Base-by-base conservation (phyloP, 2,113 vertebrate genomes). In the Gambusia affinis region DNA sequence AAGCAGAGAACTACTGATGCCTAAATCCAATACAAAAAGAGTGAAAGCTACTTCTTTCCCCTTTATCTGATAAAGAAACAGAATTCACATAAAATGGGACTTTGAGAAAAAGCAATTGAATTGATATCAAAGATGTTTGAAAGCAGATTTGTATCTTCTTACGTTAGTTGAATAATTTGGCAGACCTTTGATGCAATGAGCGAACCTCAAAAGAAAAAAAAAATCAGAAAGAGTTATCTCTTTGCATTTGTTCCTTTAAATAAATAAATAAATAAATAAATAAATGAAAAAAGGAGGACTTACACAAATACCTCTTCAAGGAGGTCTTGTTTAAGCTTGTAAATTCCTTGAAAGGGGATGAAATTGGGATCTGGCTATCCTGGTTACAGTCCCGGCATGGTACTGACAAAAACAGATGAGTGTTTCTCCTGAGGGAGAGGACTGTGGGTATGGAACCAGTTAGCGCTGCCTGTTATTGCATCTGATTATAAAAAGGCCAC, bases 381-480 rank as follows among this genome's bases (percentile, higher is more conserved):
- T 79, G 70, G 83, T 89, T 89, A 87, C 72, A 79, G 76, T 87
- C 92, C 84, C 81, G 82, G 85, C 83, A 66, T 85, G 88, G 85
- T 82, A 86, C 89, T 84, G 90, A 87, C 79, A 84, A 86, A 90
- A 91, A 90, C 89, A 91, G 89, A 89, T 89, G 89, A 93, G 87
- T 91, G 84, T 88, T 90, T 89, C 76, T 90, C 87, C 87, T 86
- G 77, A 87, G 91, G 89, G 89, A 88, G 75, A 80, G 80, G 82
- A 86, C 33, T 70, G 75, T 70, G 84, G 57, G 89, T 90, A 91
- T 89, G 92, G 90, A 92, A 93, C 37, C 74, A 91, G 86, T 92
- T 90, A 93, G 87, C 82, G 15, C 81, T 84, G 85, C 78, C 85
- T 92, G 92, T 91, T 92, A 85, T 92, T 91, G 88, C 92, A 93